Percentiles rank a stretch among this genome's conserved stretches.
These are phyloP conservation scores for Tragopan temminckii DNA, from an alignment of 2,797 vertebrate genomes.

Conservation along the genomic window DNA sequence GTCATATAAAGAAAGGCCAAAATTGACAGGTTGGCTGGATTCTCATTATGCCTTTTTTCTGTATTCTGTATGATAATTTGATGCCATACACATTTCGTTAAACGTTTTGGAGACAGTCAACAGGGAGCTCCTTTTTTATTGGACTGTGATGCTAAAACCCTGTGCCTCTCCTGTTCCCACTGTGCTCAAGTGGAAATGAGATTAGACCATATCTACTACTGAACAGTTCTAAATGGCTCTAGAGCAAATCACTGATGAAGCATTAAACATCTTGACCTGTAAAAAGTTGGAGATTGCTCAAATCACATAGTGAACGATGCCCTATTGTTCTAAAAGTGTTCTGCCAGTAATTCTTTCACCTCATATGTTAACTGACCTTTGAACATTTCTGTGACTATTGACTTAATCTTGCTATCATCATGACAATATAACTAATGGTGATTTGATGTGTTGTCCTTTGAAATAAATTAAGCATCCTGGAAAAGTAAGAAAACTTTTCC, in stretches of 20 bases:
- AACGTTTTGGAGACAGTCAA: not conserved
- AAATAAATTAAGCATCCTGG: not conserved
- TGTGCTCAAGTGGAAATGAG: not conserved
- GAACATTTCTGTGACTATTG: not conserved
- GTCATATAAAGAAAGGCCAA: constrained; percentile 24
- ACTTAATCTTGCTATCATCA: not conserved
- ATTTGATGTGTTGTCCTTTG: not conserved
- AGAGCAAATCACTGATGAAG: not conserved
- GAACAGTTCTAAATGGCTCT: not conserved
- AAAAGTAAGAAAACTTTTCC: not conserved
- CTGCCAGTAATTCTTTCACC: not conserved
- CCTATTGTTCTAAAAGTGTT: not conserved
- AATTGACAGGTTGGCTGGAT: not conserved
- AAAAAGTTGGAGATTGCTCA: not conserved
- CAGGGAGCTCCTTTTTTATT: constrained; percentile 38
- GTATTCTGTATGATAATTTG: not conserved
- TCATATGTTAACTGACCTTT: not conserved
- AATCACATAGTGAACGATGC: not conserved
- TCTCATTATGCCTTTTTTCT: not conserved
- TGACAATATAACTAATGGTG: not conserved
- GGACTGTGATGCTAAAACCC: not conserved
- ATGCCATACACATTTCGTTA: not conserved
- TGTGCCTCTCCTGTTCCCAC: not conserved
- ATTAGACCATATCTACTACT: not conserved
- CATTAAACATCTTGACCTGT: not conserved